These are phyloP conservation scores for Okapia johnstoni DNA, from an alignment of 2,113 vertebrate genomes.

Conservation along the genomic window DNA sequence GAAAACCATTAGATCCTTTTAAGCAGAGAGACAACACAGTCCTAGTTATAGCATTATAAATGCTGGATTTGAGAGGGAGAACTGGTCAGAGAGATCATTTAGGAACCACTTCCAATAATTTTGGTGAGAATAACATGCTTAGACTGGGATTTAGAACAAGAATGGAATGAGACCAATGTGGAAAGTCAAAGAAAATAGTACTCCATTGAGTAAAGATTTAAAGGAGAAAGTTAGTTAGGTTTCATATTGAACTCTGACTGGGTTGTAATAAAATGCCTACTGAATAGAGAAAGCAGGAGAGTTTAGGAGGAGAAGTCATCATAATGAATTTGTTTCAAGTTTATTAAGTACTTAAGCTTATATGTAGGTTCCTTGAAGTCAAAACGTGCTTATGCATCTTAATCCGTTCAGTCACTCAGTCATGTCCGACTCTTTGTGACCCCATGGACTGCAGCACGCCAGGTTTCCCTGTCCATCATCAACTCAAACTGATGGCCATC, in stretches of 20 bases:
- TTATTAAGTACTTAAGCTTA: not conserved
- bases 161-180: not conserved
- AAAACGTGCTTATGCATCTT: not conserved
- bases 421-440: not conserved
- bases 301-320: not conserved
- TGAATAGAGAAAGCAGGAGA: not conserved
- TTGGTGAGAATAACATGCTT: not conserved
- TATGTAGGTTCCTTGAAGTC: not conserved
- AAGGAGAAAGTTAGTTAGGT: not conserved
- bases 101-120: not conserved
- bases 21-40: not conserved
- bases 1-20: not conserved
- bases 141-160: accelerated
- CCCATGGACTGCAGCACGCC: not conserved
- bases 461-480: not conserved
- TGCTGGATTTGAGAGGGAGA: not conserved
- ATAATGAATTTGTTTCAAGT: not conserved
- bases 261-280: not conserved
- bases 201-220: not conserved
- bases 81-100: not conserved
- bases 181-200: not conserved
- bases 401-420: not conserved
- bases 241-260: not conserved
- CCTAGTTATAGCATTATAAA: not conserved
- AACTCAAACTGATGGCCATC: not conserved